Evolutionary conservation across 2,888 invertebrate species (phyloP).

Genomic region (Conistra vaccinii): DNA sequence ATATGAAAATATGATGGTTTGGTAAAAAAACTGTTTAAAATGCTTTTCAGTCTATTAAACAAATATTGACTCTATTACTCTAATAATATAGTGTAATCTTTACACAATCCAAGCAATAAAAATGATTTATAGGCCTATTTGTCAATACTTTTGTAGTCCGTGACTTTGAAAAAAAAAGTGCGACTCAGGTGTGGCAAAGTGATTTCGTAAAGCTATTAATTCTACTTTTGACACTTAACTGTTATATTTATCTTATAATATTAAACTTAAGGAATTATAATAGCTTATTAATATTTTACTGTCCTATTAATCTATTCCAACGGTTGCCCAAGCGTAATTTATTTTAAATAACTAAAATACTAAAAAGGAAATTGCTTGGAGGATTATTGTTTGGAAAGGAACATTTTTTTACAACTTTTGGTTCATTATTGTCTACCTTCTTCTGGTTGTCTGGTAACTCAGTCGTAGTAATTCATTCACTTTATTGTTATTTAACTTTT

Average conservation of each 20-base stretch:
- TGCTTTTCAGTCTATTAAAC: slow-evolving; percentile 28
- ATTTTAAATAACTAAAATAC: slow-evolving; percentile 42
- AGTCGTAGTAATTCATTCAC: background rate
- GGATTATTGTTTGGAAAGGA: slow-evolving; percentile 9
- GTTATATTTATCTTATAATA: slow-evolving; percentile 52
- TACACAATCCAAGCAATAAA: slow-evolving; percentile 58
- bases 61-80: slow-evolving; percentile 43
- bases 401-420: background rate
- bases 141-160: slow-evolving; percentile 53
- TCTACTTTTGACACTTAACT: slow-evolving; percentile 53
- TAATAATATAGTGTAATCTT: slow-evolving; percentile 51
- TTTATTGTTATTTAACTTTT: background rate
- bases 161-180: slow-evolving; percentile 57
- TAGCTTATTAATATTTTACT: slow-evolving; percentile 52
- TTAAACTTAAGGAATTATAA: slow-evolving; percentile 46
- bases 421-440: background rate
- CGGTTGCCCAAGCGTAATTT: slow-evolving; percentile 41
- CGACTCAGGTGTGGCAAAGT: slow-evolving; percentile 63
- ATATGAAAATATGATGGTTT: background rate
- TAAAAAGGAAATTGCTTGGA: slow-evolving; percentile 22
- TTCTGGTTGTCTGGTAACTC: background rate
- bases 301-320: slow-evolving; percentile 55
- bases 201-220: slow-evolving; percentile 60
- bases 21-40: slow-evolving; percentile 20
- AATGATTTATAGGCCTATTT: slow-evolving; percentile 64